These are phyloP conservation scores for Nymphicus hollandicus DNA, from an alignment of 2,113 vertebrate species.

Conservation along the genomic window DNA sequence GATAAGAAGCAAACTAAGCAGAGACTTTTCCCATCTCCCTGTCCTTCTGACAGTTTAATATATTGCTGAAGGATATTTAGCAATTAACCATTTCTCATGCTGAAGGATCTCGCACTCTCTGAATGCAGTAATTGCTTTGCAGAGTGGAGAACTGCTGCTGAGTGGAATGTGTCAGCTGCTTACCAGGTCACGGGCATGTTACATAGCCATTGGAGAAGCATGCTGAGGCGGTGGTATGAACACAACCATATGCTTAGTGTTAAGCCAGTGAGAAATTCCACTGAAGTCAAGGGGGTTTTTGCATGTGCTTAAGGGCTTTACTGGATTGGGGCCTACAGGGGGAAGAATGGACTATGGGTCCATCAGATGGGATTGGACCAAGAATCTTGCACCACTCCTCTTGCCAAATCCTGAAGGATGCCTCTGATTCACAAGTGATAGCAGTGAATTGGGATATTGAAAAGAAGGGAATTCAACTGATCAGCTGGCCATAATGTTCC, in stretches of 20 bases:
- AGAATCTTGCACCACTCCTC: conserved; percentile 50
- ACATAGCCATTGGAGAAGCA: neutral
- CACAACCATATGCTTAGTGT: conserved; percentile 10
- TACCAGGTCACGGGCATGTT: neutral
- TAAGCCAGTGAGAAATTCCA: conserved; percentile 68
- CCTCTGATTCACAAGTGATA: conserved; percentile 28
- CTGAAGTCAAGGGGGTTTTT: conserved; percentile 50
- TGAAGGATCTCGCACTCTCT: neutral
- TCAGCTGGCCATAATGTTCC: neutral
- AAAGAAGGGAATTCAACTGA: neutral
- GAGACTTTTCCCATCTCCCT: neutral
- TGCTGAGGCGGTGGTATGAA: neutral
- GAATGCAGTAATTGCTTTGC: neutral
- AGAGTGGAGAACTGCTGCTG: neutral
- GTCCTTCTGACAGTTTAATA: neutral
- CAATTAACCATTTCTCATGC: neutral
- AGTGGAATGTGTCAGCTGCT: conserved; percentile 63
- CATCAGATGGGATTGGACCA: conserved; percentile 28
- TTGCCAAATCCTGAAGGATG: conserved; percentile 52
- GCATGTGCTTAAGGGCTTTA: conserved; percentile 63
- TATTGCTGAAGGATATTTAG: neutral
- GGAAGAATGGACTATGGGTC: neutral
- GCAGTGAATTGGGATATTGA: neutral
- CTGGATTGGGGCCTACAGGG: neutral
- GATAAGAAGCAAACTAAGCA: neutral